phyloP scores from a whole-genome alignment of 1,140 invertebrate genomes.

The Pseudomyrmex concolor region DNA sequence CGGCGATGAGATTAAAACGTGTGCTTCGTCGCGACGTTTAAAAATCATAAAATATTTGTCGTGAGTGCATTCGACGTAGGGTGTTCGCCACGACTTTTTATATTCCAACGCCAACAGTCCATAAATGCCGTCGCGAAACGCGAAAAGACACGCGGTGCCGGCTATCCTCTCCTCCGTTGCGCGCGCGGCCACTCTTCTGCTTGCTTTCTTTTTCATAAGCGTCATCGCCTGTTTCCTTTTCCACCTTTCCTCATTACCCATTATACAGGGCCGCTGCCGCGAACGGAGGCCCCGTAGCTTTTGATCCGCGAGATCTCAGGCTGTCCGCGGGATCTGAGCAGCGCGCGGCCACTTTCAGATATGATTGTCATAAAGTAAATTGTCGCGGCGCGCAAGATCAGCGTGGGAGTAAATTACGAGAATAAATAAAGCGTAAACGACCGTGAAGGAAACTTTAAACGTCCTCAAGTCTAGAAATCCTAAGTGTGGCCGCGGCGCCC shows the following conservation, averaged over 20 bases:
- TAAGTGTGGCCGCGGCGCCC: conserved; percentile 74
- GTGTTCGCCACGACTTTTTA: conserved; percentile 38
- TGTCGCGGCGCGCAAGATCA: conserved; percentile 68
- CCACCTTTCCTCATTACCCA: conserved; percentile 5
- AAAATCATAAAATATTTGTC: conserved; percentile 57
- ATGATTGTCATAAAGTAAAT: conserved; percentile 80
- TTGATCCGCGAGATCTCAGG: conserved; percentile 40
- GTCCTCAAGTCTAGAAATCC: conserved; percentile 75
- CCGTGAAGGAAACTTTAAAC: conserved; percentile 76
- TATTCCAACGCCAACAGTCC: conserved; percentile 48
- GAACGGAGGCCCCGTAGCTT: conserved; percentile 52
- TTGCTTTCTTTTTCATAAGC: conserved; percentile 11
- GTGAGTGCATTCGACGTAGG: conserved; percentile 1
- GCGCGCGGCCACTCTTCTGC: not conserved
- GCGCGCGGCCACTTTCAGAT: conserved; percentile 77
- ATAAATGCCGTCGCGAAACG: conserved; percentile 57
- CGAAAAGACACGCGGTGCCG: conserved; percentile 28
- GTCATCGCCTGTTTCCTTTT: conserved; percentile 32
- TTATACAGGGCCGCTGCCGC: conserved; percentile 9
- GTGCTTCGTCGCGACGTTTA: conserved; percentile 35
- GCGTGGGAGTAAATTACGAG: conserved; percentile 82
- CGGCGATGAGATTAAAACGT: not conserved
- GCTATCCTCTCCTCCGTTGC: conserved; percentile 1
- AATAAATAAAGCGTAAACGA: conserved; percentile 82
- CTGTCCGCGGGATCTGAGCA: conserved; percentile 59